These are phyloP conservation scores for Gambusia affinis DNA, from an alignment of 2,113 vertebrate species.

Conservation along the genomic window DNA sequence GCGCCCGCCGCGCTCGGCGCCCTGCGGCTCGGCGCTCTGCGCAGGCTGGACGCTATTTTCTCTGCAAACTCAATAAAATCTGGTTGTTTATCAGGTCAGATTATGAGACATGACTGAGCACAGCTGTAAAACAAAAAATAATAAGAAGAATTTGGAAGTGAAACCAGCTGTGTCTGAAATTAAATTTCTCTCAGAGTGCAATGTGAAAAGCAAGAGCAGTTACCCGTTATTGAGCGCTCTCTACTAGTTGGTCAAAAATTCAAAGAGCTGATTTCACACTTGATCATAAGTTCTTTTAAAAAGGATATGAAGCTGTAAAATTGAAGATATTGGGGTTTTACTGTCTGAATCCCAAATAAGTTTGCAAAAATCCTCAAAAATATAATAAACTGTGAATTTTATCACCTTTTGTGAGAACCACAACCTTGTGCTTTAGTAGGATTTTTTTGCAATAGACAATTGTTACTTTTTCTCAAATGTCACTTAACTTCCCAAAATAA, in stretches of 20 bases:
- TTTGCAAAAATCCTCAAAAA: no score
- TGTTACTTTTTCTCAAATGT: background rate
- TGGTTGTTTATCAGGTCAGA: constrained; percentile 81
- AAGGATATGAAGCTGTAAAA: background rate
- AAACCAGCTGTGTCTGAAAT: constrained; percentile 82
- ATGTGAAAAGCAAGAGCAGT: constrained; percentile 79
- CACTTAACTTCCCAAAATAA: background rate
- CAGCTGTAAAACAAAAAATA: constrained; percentile 66
- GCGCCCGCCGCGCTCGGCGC: constrained; percentile 33
- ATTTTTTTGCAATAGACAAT: background rate
- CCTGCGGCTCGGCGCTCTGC: constrained; percentile 55
- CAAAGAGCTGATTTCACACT: background rate
- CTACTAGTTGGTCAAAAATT: constrained; percentile 28
- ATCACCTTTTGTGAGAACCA: background rate
- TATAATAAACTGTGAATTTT: no score
- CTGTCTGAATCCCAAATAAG: no score
- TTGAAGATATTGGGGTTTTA: background rate
- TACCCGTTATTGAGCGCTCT: constrained; percentile 76
- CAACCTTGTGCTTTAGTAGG: background rate
- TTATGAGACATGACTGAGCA: constrained; percentile 78
- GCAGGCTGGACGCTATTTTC: constrained; percentile 75
- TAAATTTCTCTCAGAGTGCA: constrained; percentile 76
- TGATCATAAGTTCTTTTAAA: background rate
- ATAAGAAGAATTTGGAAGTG: constrained; percentile 64
- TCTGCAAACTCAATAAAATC: constrained; percentile 82